phyloP scores from a whole-genome alignment of 2,113 vertebrate species.

The Oophaga pumilio region DNA sequence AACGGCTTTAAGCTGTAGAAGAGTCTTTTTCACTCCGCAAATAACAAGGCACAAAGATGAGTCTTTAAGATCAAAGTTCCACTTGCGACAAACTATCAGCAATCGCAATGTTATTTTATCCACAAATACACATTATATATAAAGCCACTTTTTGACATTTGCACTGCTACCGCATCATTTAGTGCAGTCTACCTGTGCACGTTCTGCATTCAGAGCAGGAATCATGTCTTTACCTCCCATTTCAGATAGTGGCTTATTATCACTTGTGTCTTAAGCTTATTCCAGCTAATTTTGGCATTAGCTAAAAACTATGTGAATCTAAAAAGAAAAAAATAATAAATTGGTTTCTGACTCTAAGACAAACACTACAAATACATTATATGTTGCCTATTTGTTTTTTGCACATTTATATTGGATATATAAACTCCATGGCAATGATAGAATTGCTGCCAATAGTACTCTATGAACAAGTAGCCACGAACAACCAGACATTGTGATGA shows the following conservation, averaged over 20 bases:
- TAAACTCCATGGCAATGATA: conserved; percentile 40
- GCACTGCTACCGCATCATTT: not conserved
- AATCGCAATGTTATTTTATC: conserved; percentile 34
- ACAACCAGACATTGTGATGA: conserved; percentile 40
- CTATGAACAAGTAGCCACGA: conserved; percentile 16
- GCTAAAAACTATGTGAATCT: conserved; percentile 56
- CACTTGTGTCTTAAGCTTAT: conserved; percentile 75
- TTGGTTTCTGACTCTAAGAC: conserved; percentile 63
- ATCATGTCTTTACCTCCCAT: not conserved
- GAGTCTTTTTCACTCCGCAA: conserved; percentile 68
- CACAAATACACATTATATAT: not conserved
- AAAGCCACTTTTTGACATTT: conserved; percentile 17
- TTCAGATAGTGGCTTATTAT: conserved; percentile 67
- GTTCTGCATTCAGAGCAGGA: conserved; percentile 6
- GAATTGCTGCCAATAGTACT: conserved; percentile 35
- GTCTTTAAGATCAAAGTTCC: conserved; percentile 75
- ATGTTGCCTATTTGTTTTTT: conserved; percentile 53
- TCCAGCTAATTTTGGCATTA: conserved; percentile 71
- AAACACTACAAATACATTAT: conserved; percentile 66
- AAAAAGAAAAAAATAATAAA: conserved; percentile 56
- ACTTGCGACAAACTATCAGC: conserved; percentile 84
- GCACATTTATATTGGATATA: conserved; percentile 44
- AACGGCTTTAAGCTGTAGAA: conserved; percentile 77
- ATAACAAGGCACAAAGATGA: conserved; percentile 99
- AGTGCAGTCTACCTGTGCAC: conserved; percentile 6